phyloP scores from a whole-genome alignment of 2,888 invertebrate genomes.

The Ichneumoninae sp. region DNA sequence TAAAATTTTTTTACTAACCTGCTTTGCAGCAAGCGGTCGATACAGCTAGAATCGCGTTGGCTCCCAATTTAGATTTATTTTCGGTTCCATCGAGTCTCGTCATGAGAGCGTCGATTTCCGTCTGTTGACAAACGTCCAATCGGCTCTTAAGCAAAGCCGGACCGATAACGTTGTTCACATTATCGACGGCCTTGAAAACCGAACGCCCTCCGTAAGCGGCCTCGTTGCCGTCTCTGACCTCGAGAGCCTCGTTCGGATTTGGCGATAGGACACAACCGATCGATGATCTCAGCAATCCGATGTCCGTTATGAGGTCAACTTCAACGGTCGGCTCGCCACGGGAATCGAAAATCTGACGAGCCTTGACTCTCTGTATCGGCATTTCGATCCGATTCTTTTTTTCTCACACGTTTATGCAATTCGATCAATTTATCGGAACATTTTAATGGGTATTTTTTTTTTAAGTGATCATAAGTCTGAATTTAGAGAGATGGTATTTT shows the following conservation, averaged over 20 bases:
- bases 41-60: conserved; percentile 78
- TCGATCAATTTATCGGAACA: neutral
- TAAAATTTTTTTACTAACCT: conserved; percentile 61
- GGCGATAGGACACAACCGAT: conserved; percentile 74
- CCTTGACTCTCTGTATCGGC: conserved; percentile 87
- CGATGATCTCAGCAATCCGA: conserved; percentile 79
- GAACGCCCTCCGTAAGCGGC: conserved; percentile 76
- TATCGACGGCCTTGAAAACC: conserved; percentile 78
- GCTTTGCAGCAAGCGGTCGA: conserved; percentile 81
- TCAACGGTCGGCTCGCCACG: conserved; percentile 90
- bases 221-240: conserved; percentile 77
- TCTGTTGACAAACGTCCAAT: conserved; percentile 78
- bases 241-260: conserved; percentile 75
- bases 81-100: conserved; percentile 77
- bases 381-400: conserved; percentile 77
- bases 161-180: conserved; percentile 79
- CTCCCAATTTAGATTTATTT: conserved; percentile 80
- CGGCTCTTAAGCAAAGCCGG: conserved; percentile 78
- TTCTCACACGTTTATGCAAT: neutral
- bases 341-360: conserved; percentile 89
- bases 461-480: neutral
- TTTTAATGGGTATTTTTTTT: conserved; percentile 12
- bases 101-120: conserved; percentile 78
- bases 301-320: conserved; percentile 80
- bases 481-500: conserved; percentile 2